These are phyloP conservation scores for Tragelaphus imberbis DNA, from an alignment of 2,113 vertebrate genomes.

Conservation along the genomic window DNA sequence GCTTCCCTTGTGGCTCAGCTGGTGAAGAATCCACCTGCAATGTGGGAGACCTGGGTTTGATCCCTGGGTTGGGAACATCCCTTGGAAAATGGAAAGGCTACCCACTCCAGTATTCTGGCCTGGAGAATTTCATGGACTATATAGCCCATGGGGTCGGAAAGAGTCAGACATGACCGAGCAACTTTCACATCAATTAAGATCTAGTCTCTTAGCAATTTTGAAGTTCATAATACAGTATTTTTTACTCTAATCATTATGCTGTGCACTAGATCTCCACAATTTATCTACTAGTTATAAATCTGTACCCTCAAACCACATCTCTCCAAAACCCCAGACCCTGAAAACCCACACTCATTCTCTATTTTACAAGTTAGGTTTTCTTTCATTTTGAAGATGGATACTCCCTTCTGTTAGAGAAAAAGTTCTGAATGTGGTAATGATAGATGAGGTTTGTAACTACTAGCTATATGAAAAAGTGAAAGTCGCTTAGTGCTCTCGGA, in stretches of 20 bases:
- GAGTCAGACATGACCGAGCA: not conserved
- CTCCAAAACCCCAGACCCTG: not conserved
- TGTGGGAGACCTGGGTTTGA: not conserved
- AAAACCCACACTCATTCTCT: not conserved
- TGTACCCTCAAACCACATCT: not conserved
- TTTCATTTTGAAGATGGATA: not conserved
- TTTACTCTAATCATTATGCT: not conserved
- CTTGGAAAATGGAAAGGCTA: not conserved
- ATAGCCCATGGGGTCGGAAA: not conserved
- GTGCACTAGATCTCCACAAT: not conserved
- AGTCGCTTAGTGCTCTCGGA: fast-evolving
- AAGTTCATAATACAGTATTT: not conserved
- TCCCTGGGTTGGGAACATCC: not conserved
- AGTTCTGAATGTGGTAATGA: not conserved
- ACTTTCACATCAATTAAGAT: not conserved
- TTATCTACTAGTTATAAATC: not conserved
- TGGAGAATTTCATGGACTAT: not conserved
- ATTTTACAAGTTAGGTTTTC: not conserved
- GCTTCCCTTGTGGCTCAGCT: not conserved
- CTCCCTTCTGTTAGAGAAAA: not conserved
- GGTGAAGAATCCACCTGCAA: not conserved
- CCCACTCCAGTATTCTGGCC: not conserved
- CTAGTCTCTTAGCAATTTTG: not conserved
- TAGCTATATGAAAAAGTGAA: not conserved
- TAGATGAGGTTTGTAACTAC: not conserved